Evolutionary conservation across 2,113 vertebrate species (phyloP), one percentile per base, ranked within the genome.

Genomic region (Benitochromis conjunctus): DNA sequence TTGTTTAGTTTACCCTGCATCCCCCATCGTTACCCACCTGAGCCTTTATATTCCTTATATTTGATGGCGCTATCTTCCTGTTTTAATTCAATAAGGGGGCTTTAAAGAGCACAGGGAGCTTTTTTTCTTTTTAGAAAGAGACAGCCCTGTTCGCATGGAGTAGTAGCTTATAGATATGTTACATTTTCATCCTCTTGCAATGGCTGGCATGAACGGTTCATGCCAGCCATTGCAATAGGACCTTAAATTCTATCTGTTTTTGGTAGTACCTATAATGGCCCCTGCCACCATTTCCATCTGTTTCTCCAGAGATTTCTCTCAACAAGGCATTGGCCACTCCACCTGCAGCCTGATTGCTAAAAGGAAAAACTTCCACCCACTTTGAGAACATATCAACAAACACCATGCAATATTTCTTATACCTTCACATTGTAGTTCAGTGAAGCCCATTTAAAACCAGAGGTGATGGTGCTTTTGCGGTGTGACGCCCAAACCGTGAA

Each of bases 61-160:
- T 38, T 69, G 36, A 69, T 41, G 38, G 34, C 1, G 4, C 36
- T 66, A 5, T 66, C 36, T 66, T 5, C 34, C 36, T 8, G 5
- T 69, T 24, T 69, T 43, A 43, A 24, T 69, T 43, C 64, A 0
- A 24, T 0, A 43, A 24, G 43, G n/a, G 12, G n/a, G n/a, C 64
- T 69, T 69, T 69, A 69, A 14, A 0, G n/a, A 43, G n/a, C 64
- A 12, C 64, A 66, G 36, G 36, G 11, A 66, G 36, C 62, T 41
- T 64, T 5, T 64, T 58, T 5, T 36, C 1, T 38, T 41, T 69
- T 41, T 41, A 41, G n/a, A 21, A 64, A 38, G 19, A 13, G 34
- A 38, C 3, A 64, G 0, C 19, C 60, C 19, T 21, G 10, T 66
- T 66, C 0, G 0, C 19, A 0, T 0, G 62, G 7, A 64, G 31